Evolutionary conservation across 2,888 invertebrate species (phyloP), one percentile per base, ranked within the genome.

Genomic region (Synergus umbraculus): DNA sequence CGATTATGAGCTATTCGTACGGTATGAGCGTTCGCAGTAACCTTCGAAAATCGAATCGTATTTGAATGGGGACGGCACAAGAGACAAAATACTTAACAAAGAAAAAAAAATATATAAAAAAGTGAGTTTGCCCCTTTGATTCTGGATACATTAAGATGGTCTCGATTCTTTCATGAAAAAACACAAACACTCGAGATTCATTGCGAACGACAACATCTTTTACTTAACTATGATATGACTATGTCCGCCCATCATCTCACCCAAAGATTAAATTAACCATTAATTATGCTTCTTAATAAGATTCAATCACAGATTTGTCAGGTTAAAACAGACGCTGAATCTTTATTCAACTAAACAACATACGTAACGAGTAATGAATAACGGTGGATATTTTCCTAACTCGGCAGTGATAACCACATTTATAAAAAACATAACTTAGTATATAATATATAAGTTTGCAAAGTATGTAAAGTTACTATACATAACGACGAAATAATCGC

Each of bases 141-240:
- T 73, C 54, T 73, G 37, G 41, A 76, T 63, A 65, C 22, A 79
- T 29, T 41, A 44, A 78, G 44, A 29, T 78, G 10, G 29, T 60
- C 44, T 69, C 18, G 58, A 78, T 54, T 44, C 58, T 58, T 44
- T 43, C 3, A 54, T 67, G 49, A 44, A 78, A 63, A 77, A 77
- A 77, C 78, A 41, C 29, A 78, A 78, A 78, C 79, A 79, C 80
- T 84, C 76, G 81, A 87, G 86, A 89, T 87, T 86, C 84, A 82
- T 83, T 89, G 86, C 88, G 85, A 89, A 88, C 84, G 85, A 85
- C 86, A 85, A 54, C 73, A 54, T 73, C 54, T 84, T 83, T 83
- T 85, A 85, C 85, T 87, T 89, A 89, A 81, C 87, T 91, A 91
- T 91, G 88, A 89, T 90, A 90, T 91, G 90, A 91, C 90, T 91